These are phyloP conservation scores for Megamerina dolium DNA, from an alignment of 2,888 invertebrate species.

Conservation along the genomic window DNA sequence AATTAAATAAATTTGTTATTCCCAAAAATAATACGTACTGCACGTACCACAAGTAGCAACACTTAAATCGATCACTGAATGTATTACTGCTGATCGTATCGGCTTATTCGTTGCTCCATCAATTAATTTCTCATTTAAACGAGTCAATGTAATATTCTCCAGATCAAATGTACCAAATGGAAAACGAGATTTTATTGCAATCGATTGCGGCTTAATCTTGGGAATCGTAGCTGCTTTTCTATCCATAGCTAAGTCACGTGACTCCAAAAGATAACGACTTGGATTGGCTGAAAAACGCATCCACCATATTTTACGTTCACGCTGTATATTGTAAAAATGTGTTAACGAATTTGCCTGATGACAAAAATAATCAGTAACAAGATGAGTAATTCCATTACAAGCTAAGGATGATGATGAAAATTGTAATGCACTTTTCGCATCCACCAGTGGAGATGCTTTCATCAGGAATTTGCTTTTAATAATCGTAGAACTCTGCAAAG, in stretches of 20 bases:
- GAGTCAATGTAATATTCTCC: slow-evolving; percentile 55
- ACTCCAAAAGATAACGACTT: slow-evolving; percentile 57
- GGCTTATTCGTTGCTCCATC: slow-evolving; percentile 16
- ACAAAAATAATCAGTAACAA: slow-evolving; percentile 37
- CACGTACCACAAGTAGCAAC: slow-evolving; percentile 34
- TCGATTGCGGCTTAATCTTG: slow-evolving; percentile 37
- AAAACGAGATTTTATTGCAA: slow-evolving; percentile 62
- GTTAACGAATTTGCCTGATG: slow-evolving; percentile 50
- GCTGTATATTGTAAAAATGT: slow-evolving; percentile 68
- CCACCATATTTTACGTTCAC: slow-evolving; percentile 80
- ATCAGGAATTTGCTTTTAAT: no score
- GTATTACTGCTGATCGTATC: slow-evolving; percentile 32
- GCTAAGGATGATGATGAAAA: no score
- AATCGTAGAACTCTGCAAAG: no score
- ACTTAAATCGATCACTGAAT: slow-evolving; percentile 39
- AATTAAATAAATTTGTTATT: no score
- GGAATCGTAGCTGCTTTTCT: background rate
- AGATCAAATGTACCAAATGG: slow-evolving; percentile 58
- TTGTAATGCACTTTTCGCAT: no score
- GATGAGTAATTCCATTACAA: slow-evolving; percentile 18
- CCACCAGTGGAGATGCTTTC: no score
- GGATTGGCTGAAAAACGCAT: slow-evolving; percentile 71
- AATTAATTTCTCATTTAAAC: slow-evolving; percentile 25
- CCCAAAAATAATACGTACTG: no score
- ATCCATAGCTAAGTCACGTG: slow-evolving; percentile 32